Percentiles rank a stretch among this genome's conserved stretches.
Conservation (phyloP, 2,888 invertebrate genomes). For the Amaurobius ferox region DNA sequence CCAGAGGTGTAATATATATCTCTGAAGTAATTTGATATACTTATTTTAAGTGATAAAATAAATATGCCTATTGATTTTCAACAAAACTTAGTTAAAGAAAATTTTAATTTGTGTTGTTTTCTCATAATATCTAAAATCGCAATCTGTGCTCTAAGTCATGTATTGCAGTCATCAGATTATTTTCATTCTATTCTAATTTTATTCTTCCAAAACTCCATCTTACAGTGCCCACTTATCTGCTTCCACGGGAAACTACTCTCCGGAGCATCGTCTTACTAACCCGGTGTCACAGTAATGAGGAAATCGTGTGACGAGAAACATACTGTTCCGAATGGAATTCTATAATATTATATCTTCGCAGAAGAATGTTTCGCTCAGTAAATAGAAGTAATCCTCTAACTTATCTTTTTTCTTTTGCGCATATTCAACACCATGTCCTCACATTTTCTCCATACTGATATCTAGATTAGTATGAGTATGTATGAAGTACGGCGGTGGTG, state of each 20-base stretch:
- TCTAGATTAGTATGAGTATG: constrained; percentile 3
- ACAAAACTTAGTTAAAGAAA: too few species aligned
- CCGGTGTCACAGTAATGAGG: constrained; percentile 35
- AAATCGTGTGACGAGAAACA: constrained; percentile 63
- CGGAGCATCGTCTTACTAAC: not conserved
- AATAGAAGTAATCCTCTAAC: constrained; percentile 42
- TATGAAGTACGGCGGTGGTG: constrained; percentile 9
- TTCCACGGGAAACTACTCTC: not conserved
- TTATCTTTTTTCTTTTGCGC: not conserved
- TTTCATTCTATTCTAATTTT: too few species aligned
- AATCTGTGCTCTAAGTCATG: too few species aligned
- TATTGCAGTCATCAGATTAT: too few species aligned
- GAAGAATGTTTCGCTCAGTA: constrained; percentile 35
- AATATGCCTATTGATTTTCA: too few species aligned
- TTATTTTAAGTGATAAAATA: too few species aligned
- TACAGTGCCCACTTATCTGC: too few species aligned
- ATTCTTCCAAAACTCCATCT: too few species aligned
- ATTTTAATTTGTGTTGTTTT: too few species aligned
- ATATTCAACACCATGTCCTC: not conserved
- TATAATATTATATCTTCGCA: constrained; percentile 5
- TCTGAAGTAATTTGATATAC: too few species aligned
- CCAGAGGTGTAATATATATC: too few species aligned
- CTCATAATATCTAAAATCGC: too few species aligned
- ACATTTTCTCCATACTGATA: not conserved
- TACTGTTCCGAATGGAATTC: constrained; percentile 53